phyloP scores from a whole-genome alignment of 2,113 vertebrate genomes.

The Paraplagusia blochii region DNA sequence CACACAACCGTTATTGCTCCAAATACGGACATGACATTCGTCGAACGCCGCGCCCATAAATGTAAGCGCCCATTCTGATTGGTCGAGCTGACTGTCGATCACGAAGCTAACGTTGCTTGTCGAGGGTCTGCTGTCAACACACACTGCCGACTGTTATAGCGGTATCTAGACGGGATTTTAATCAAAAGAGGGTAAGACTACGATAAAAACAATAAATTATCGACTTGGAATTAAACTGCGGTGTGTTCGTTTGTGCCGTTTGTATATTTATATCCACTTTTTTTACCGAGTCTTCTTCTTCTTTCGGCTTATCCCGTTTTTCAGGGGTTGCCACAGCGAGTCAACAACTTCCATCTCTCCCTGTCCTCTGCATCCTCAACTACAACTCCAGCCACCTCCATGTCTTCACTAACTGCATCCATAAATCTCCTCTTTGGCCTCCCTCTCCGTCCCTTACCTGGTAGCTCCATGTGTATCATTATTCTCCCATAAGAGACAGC shows the following conservation, averaged over 20 bases:
- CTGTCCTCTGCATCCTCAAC: no score
- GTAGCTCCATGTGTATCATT: no score
- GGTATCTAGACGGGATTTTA: conserved; percentile 22
- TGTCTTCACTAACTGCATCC: no score
- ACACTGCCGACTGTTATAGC: not conserved
- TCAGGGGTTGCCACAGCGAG: no score
- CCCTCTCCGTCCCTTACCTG: no score
- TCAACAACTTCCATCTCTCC: no score
- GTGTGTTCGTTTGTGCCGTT: not conserved
- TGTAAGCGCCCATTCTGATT: conserved; percentile 28
- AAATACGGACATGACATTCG: conserved; percentile 33
- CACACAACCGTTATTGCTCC: conserved; percentile 11
- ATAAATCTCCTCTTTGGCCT: no score
- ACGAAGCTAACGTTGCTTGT: not conserved
- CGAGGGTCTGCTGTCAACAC: conserved; percentile 22
- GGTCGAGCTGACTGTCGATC: conserved; percentile 32
- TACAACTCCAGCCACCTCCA: no score
- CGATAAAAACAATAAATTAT: not conserved
- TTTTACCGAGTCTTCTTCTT: no score
- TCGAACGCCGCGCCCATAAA: not conserved
- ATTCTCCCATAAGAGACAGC: no score
- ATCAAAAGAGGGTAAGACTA: conserved; percentile 47
- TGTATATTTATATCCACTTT: not conserved
- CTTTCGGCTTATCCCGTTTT: no score
- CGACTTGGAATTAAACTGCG: not conserved